These are phyloP conservation scores for Cordilura impudica DNA, from an alignment of 2,888 invertebrate genomes.

Conservation along the genomic window DNA sequence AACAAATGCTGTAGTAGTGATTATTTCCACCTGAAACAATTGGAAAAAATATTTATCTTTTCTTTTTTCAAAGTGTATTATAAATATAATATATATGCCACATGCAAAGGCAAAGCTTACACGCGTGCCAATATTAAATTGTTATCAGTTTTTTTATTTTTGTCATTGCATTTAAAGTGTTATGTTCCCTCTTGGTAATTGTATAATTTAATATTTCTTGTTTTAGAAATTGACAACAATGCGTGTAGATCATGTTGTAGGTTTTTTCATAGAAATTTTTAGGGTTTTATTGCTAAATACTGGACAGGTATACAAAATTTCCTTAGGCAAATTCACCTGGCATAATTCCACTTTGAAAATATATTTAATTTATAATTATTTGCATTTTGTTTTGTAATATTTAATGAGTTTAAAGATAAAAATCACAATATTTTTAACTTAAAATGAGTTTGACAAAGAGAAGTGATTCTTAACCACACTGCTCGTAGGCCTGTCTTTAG, in stretches of 20 bases:
- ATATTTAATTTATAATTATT: too few species aligned
- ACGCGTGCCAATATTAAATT: conserved; percentile 24
- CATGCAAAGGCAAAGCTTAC: conserved; percentile 13
- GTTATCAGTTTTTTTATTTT: neutral
- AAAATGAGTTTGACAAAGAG: too few species aligned
- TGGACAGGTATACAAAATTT: too few species aligned
- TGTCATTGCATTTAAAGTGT: too few species aligned
- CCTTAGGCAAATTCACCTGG: too few species aligned
- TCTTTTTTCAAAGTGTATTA: conserved; percentile 7
- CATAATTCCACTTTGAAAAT: too few species aligned
- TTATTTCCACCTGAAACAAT: neutral
- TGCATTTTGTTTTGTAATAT: too few species aligned
- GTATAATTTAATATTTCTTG: neutral
- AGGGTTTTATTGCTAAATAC: neutral
- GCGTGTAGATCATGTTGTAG: neutral
- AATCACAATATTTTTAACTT: too few species aligned
- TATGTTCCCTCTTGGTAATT: neutral
- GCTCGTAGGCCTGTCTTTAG: too few species aligned
- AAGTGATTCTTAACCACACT: too few species aligned
- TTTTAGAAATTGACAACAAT: neutral
- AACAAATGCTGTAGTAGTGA: conserved; percentile 27
- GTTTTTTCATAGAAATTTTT: neutral
- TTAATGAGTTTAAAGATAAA: too few species aligned
- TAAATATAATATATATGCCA: conserved; percentile 9
- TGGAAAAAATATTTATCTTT: conserved; percentile 16